These are phyloP conservation scores for Cheirogaleus major DNA, from an alignment of 2,797 vertebrate species.

Conservation along the genomic window DNA sequence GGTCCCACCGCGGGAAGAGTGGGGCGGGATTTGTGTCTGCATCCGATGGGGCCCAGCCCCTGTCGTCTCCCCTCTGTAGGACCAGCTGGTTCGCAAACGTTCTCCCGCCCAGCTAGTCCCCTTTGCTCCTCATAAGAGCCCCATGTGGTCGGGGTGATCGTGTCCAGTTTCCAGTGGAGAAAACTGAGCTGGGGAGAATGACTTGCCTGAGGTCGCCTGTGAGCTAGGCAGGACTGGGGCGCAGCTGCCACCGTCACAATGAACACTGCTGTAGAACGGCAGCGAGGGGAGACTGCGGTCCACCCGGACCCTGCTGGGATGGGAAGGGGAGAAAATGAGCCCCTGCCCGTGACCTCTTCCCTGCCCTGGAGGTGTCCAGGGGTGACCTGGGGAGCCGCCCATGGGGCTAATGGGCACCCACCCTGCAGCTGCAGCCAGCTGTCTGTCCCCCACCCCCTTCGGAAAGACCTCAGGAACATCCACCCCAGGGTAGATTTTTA, in stretches of 20 bases:
- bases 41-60: neutral
- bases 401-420: rapidly evolving
- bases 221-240: neutral
- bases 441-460: neutral
- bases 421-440: neutral
- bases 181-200: neutral
- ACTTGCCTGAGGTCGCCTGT: neutral
- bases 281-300: neutral
- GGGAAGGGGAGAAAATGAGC: neutral
- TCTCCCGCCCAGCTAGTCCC: neutral
- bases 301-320: neutral
- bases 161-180: slow-evolving; percentile 1
- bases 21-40: neutral
- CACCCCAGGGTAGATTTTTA: neutral
- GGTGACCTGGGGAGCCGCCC: neutral
- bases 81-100: neutral
- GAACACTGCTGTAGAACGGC: neutral
- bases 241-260: neutral
- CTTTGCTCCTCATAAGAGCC: neutral
- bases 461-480: neutral
- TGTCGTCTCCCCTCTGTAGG: neutral
- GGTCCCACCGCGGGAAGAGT: neutral
- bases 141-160: neutral
- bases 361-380: neutral
- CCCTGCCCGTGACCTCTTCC: neutral